A percentile compares a stretch with the other conserved stretches of the same genome.
phyloP scores from a whole-genome alignment of 2,797 vertebrate genomes.

The Brachymystax lenok region DNA sequence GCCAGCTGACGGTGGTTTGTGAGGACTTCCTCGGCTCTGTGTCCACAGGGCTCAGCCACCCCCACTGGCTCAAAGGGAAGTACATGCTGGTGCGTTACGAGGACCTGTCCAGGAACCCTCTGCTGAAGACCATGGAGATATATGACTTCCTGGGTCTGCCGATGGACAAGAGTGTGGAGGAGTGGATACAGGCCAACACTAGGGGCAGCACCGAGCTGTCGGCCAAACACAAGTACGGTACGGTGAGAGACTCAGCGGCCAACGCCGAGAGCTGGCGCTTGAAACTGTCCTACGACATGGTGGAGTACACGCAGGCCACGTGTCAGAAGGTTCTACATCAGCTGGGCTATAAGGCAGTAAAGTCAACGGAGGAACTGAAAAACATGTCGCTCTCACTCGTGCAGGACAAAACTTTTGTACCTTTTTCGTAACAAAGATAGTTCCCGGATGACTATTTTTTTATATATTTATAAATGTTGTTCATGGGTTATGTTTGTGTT shows the following conservation, averaged over 20 bases:
- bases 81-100: slow-evolving; percentile 96
- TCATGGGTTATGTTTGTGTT: slow-evolving; percentile 40
- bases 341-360: slow-evolving; percentile 87
- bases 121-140: slow-evolving; percentile 91
- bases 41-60: slow-evolving; percentile 85
- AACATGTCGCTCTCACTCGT: slow-evolving; percentile 89
- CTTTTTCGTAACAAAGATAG: slow-evolving; percentile 85
- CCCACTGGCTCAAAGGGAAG: slow-evolving; percentile 89
- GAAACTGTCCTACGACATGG: slow-evolving; percentile 91
- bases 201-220: slow-evolving; percentile 82
- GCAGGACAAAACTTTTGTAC: slow-evolving; percentile 88
- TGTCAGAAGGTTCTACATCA: slow-evolving; percentile 87
- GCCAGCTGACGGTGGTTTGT: slow-evolving; percentile 90
- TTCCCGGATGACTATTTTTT: slow-evolving; percentile 78
- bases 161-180: slow-evolving; percentile 85
- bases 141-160: slow-evolving; percentile 89
- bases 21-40: slow-evolving; percentile 92
- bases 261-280: slow-evolving; percentile 93
- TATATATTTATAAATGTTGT: slow-evolving; percentile 89
- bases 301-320: slow-evolving; percentile 88
- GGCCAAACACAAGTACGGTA: slow-evolving; percentile 92
- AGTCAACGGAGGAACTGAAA: slow-evolving; percentile 86
- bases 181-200: slow-evolving; percentile 94
- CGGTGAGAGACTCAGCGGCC: slow-evolving; percentile 88
- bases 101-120: slow-evolving; percentile 89